phyloP scores from a whole-genome alignment of 2,888 invertebrate genomes.

The Andrena bucephala region DNA sequence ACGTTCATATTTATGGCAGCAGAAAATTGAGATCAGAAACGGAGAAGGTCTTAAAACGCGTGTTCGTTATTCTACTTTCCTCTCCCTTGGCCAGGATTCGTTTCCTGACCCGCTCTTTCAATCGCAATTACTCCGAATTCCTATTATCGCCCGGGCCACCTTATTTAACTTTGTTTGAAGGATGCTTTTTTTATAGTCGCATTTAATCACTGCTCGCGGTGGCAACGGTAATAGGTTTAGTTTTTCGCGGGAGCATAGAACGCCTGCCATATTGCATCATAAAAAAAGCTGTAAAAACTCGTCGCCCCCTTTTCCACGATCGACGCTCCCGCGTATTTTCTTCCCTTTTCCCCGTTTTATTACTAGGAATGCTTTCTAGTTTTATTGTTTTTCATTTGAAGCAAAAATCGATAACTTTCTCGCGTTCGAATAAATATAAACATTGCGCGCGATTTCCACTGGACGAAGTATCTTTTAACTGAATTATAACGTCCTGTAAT shows the following conservation, averaged over 20 bases:
- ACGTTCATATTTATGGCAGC: neutral
- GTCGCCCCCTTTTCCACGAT: conserved; percentile 59
- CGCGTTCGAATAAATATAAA: neutral
- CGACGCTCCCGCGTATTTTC: conserved; percentile 50
- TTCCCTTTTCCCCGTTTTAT: conserved; percentile 22
- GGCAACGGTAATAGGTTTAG: conserved; percentile 83
- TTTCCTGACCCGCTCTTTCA: conserved; percentile 48
- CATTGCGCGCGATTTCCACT: too few relatives aligned
- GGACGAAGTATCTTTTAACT: too few relatives aligned
- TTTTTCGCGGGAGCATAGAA: conserved; percentile 74
- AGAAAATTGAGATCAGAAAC: conserved; percentile 9
- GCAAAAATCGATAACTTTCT: neutral
- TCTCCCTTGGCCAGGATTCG: neutral
- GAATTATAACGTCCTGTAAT: too few relatives aligned
- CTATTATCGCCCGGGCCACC: conserved; percentile 78
- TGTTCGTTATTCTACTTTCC: conserved; percentile 16
- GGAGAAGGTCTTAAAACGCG: conserved; percentile 23
- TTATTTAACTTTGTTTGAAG: conserved; percentile 84
- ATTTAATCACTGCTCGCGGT: conserved; percentile 81
- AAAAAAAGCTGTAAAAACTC: conserved; percentile 84
- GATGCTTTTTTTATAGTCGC: conserved; percentile 81
- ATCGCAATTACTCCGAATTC: conserved; percentile 74
- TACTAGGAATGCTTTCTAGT: conserved; percentile 9
- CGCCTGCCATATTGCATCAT: conserved; percentile 82
- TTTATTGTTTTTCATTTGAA: conserved; percentile 1